Evolutionary conservation across 2,113 vertebrate species (phyloP).

Genomic region (Heloderma charlesbogerti): DNA sequence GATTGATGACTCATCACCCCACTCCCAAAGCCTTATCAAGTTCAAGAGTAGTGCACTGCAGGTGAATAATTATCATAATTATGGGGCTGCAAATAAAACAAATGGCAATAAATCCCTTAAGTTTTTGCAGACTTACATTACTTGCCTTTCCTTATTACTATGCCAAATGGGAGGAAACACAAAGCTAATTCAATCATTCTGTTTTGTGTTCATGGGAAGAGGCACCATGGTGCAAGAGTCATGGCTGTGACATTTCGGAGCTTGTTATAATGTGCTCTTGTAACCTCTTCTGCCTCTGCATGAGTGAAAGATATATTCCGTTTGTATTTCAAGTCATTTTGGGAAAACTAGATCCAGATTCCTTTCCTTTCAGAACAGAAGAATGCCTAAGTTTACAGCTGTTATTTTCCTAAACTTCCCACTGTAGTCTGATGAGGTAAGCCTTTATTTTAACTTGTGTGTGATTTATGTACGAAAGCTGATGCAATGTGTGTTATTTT

Average conservation of each 20-base stretch:
- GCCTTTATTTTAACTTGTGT: conserved; percentile 50
- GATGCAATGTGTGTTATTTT: conserved; percentile 16
- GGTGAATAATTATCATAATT: conserved; percentile 26
- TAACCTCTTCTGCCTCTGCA: conserved; percentile 29
- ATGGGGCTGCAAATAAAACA: conserved; percentile 29
- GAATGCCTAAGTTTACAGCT: not conserved
- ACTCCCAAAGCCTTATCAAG: not conserved
- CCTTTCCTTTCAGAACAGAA: conserved; percentile 33
- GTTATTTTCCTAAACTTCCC: conserved; percentile 52
- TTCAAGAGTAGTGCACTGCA: conserved; percentile 5
- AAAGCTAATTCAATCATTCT: not conserved
- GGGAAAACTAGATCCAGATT: conserved; percentile 21
- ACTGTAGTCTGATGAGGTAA: conserved; percentile 40
- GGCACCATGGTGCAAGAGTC: not conserved
- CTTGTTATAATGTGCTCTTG: conserved; percentile 16
- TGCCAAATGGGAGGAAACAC: conserved; percentile 16
- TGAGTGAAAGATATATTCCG: conserved; percentile 35
- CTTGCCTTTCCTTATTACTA: conserved; percentile 20
- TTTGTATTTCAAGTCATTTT: conserved; percentile 35
- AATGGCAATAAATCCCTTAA: conserved; percentile 16
- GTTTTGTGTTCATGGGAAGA: conserved; percentile 31
- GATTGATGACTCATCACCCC: not conserved
- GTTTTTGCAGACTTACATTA: conserved; percentile 16
- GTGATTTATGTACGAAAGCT: conserved; percentile 40
- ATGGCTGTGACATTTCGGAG: not conserved